Base-by-base conservation (phyloP, 2,113 vertebrate genomes). In the Syrrhaptes paradoxus region DNA sequence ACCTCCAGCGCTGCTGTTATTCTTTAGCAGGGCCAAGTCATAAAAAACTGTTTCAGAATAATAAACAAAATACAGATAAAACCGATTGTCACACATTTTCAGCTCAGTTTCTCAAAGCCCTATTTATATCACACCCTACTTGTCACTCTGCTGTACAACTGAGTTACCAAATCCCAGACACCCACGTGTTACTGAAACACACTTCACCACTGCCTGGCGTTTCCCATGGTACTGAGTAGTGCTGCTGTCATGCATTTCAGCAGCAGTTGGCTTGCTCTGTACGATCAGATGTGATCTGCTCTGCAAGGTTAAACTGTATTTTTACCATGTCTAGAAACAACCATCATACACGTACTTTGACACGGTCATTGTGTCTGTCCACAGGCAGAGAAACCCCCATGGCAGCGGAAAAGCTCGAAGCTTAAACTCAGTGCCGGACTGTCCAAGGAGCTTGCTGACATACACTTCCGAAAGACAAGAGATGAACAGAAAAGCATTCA, bases 371-470 rank as follows among this genome's bases (percentile, higher is more conserved):
- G 22, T 22, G 22, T 21, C 48, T 80, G 14, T 36, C 61, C 45
- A 21, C 32, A 72, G 59, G 19, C 61, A 86, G 31, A 85, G 51
- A 77, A 76, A 72, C 1, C 3, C 24, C 38, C 21, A 19, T 0
- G 28, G 29, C 32, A 54, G 21, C 51, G 29, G 31, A 45, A 38
- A 7, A 52, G 4, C 21, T 32, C 2, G 1, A 38, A 2, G 1
- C 34, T 15, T 46, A 31, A 85, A 52, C 29, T 59, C 0, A 0
- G 31, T 0, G 1, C n/a, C 0, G 0, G 38, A 61, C 25, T 1
- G 1, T 10, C 17, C 1, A 1, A 77, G 38, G 19, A 51, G 29
- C 11, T 4, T 62, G 67, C 31, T 82, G 55, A 67, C 29, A 67
- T 29, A 5, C 11, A 1, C 25, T 51, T 78, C 70, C 13, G 0